Percentiles rank a stretch among this genome's conserved stretches.
These are phyloP conservation scores for Apaloderma vittatum DNA, from an alignment of 2,113 vertebrate genomes.

Conservation along the genomic window DNA sequence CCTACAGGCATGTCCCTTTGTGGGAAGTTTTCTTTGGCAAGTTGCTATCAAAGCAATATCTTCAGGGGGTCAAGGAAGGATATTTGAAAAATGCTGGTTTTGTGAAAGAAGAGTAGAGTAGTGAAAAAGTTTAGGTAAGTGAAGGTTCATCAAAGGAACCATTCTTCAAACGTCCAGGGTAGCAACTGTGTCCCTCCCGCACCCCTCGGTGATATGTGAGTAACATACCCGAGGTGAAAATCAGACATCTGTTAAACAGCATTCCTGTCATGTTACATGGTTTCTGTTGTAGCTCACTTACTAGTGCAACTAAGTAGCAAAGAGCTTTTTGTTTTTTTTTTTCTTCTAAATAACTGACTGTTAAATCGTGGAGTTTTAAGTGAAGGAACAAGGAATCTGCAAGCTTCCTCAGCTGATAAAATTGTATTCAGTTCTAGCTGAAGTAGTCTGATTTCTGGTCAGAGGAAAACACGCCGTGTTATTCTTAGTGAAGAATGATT, in stretches of 20 bases:
- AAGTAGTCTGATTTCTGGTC: background rate
- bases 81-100: background rate
- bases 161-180: background rate
- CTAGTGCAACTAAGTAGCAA: background rate
- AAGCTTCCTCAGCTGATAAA: background rate
- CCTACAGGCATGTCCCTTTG: background rate
- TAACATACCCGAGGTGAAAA: fast-evolving
- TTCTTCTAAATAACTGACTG: background rate
- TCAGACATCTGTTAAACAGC: background rate
- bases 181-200: background rate
- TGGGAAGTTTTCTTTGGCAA: background rate
- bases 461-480: background rate
- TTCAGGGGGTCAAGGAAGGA: background rate
- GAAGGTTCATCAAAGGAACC: background rate
- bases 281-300: background rate
- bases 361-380: background rate
- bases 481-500: background rate
- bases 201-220: background rate
- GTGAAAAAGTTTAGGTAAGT: background rate
- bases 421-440: background rate
- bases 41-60: background rate
- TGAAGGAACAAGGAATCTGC: background rate
- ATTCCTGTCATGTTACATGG: background rate
- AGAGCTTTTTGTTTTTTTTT: background rate
- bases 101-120: background rate